Evolutionary conservation across 1,140 invertebrate species (phyloP).

Genomic region (Euschistus heros): DNA sequence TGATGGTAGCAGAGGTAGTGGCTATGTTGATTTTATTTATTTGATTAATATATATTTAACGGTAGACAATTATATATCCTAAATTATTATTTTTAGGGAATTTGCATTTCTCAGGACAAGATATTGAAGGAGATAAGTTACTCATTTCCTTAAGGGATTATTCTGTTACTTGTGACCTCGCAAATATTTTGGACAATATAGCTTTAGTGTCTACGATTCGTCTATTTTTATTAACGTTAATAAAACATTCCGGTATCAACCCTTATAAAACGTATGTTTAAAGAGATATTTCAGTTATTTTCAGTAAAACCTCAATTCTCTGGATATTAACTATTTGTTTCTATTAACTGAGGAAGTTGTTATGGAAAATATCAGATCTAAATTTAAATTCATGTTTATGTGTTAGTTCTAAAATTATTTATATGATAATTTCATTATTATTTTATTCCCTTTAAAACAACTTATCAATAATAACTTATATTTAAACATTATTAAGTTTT

Average conservation of each 20-base stretch:
- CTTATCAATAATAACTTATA: too few relatives aligned
- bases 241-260: constrained; percentile 42
- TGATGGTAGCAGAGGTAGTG: constrained; percentile 14
- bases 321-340: too few relatives aligned
- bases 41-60: too few relatives aligned
- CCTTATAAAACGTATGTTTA: constrained; percentile 21
- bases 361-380: too few relatives aligned
- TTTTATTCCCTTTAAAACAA: too few relatives aligned
- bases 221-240: constrained; percentile 41
- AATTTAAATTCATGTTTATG: too few relatives aligned
- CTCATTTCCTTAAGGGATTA: constrained; percentile 21
- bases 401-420: too few relatives aligned
- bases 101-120: constrained; percentile 22
- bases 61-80: neutral
- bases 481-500: too few relatives aligned
- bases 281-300: too few relatives aligned
- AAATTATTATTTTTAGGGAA: constrained; percentile 18
- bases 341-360: too few relatives aligned
- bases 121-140: constrained; percentile 20
- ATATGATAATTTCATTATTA: too few relatives aligned
- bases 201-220: constrained; percentile 41
- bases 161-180: constrained; percentile 16
- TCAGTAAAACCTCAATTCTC: too few relatives aligned
- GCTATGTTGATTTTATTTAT: neutral
- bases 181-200: constrained; percentile 33